Base-by-base conservation (phyloP, 2,888 invertebrate genomes). In the Synergus itoensis region DNA sequence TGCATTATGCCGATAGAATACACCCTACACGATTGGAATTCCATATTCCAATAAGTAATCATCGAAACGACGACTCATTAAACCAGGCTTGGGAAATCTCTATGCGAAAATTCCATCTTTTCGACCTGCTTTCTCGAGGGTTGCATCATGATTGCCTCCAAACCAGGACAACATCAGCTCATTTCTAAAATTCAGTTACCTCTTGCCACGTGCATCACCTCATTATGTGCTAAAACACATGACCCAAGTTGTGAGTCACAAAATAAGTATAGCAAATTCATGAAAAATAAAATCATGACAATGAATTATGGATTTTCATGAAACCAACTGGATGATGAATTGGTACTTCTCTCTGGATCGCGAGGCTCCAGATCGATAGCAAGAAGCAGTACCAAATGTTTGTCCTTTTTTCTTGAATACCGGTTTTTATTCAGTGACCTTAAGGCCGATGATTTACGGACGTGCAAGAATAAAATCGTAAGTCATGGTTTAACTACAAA, bases 401-500 rank as follows among this genome's bases (percentile, higher is more conserved):
- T 73, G 53, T 53, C 40, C 40, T 53, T 73, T 73, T 65, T 73
- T 53, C 73, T 73, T 53, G 28, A 57, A 73, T 73, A 53, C 53
- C 53, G 73, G 40, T 73, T 73, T 73, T 73, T 40, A 53, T 57
- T 53, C n/a, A 53, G 48, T 73, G 73, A 73, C 73, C 53, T 73
- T 73, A 53, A 73, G 73, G 36, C 36, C 53, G 48, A 73, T 73
- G 40, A 73, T 73, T 73, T n/a, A 73, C 73, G n/a, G 53, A 12
- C 53, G 11, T 48, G 45, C 53, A 53, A 18, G 43, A 65, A 65
- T 60, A 65, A 65, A 65, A 65, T 65, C 65, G 43, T 65, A 65
- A 65, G 65, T 65, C 65, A 65, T 65, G 65, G 41, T 65, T 65
- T 65, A 65, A 73, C 73, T 53, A 73, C 73, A 73, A 73, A 73